Percentiles rank a stretch among this genome's conserved stretches.
These are phyloP conservation scores for Hybos culiciformis DNA, from an alignment of 2,888 invertebrate genomes.

Conservation along the genomic window DNA sequence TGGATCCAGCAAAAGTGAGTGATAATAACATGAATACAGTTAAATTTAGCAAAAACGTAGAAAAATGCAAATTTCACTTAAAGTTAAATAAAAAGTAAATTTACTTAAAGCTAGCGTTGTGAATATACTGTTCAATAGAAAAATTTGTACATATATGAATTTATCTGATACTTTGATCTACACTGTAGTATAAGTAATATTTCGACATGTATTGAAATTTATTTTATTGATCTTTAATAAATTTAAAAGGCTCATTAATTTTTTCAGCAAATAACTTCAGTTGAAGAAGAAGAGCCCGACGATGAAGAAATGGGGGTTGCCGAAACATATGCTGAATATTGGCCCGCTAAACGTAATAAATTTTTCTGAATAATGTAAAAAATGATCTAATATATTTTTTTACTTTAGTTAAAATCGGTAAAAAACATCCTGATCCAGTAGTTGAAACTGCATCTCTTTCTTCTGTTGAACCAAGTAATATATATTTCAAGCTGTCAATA, in stretches of 20 bases:
- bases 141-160: too few species aligned
- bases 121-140: too few species aligned
- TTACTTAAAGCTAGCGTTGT: neutral
- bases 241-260: neutral
- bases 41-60: neutral
- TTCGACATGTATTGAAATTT: neutral
- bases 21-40: neutral
- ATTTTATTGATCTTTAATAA: constrained; percentile 10
- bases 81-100: neutral
- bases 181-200: neutral
- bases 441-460: constrained; percentile 97
- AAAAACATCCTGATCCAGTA: constrained; percentile 95
- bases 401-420: constrained; percentile 70
- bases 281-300: constrained; percentile 69
- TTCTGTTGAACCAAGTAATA: constrained; percentile 88
- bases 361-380: neutral
- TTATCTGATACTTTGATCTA: neutral
- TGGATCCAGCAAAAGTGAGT: constrained; percentile 40
- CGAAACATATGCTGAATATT: constrained; percentile 96
- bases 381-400: constrained; percentile 8
- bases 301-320: constrained; percentile 96
- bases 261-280: constrained; percentile 10
- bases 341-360: constrained; percentile 79
- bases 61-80: neutral
- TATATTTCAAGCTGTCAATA: constrained; percentile 71